Base-by-base conservation (phyloP, 2,113 vertebrate genomes). In the Rhineura floridana region DNA sequence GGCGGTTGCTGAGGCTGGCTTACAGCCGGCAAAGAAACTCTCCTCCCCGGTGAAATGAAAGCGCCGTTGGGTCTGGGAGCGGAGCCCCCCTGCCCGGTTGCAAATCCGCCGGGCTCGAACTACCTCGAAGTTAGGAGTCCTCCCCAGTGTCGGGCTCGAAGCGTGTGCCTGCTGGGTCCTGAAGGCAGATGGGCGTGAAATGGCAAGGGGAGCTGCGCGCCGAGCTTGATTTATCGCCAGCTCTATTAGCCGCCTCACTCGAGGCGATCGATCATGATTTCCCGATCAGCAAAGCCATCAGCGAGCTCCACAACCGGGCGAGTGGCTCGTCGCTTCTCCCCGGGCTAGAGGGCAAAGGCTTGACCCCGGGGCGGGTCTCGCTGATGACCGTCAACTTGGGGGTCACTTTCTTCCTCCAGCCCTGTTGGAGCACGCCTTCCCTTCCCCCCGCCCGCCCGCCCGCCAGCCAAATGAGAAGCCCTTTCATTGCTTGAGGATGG, bases 241-340 rank as follows among this genome's bases (percentile, higher is more conserved):
- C 48, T 13, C 1, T 50, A 3, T 12, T 8, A 4, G 1, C 3
- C 12, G 30, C n/a, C 59, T 44, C 75, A 33, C 4, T 81, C 86
- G 87, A 46, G 17, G 86, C 88, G 79, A 90, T 91, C 81, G 91
- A 81, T 85, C 83, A 48, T 78, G 86, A 83, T 90, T 88, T 90
- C 93, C 85, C 89, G 87, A 90, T 89, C 90, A 92, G 92, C 91
- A 93, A 93, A 91, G 89, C 84, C 10, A 46, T 73, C 70, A 6
- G 33, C 65, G 75, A 90, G 91, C 91, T 91, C 88, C 92, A 89
- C 81, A 85, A 1, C 90, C 88, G 17, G 88, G 86, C 48, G 59
- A 3, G 28, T 3, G 36, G 15, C n/a, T 50, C 33, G 33, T n/a
- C 30, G 36, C 17, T 44, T 8, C 25, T 39, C 7, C 48, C 36